These are phyloP conservation scores for Seira ritae DNA, from an alignment of 2,888 invertebrate species.

Conservation along the genomic window DNA sequence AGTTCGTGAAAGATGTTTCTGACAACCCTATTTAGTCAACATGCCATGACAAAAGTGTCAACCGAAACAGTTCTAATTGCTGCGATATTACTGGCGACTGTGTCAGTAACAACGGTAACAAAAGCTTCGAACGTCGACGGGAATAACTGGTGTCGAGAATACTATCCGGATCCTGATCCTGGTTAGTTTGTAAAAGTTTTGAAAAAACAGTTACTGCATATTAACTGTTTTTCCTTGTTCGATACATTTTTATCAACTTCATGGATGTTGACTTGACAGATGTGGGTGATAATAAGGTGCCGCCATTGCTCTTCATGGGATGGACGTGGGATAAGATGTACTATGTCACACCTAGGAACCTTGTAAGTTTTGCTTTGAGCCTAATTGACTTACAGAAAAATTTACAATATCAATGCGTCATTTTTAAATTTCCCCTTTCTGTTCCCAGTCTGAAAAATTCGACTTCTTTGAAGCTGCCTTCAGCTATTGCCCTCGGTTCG, in stretches of 20 bases:
- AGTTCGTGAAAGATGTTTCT: background rate
- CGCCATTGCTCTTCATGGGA: conserved; percentile 23
- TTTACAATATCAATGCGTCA: no score
- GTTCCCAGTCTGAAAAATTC: background rate
- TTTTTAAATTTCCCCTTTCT: no score
- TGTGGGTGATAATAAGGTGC: background rate
- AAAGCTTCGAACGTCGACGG: background rate
- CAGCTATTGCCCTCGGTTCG: conserved; percentile 7
- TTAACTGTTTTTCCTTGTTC: background rate
- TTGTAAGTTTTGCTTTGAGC: background rate
- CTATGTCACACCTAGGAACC: background rate
- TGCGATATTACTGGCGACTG: no score
- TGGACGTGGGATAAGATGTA: conserved; percentile 20
- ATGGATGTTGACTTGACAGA: background rate
- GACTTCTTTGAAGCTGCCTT: background rate
- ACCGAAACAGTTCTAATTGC: background rate
- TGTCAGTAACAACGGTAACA: background rate
- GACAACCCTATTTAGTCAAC: background rate
- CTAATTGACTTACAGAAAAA: background rate
- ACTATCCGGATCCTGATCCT: background rate
- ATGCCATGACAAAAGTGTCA: background rate
- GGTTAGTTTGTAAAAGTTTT: background rate
- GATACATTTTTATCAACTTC: background rate
- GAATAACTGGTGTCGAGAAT: background rate
- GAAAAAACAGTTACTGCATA: background rate